A percentile compares a stretch with the other conserved stretches of the same genome.
phyloP scores from a whole-genome alignment of 2,113 vertebrate species.

The Plecotus auritus region DNA sequence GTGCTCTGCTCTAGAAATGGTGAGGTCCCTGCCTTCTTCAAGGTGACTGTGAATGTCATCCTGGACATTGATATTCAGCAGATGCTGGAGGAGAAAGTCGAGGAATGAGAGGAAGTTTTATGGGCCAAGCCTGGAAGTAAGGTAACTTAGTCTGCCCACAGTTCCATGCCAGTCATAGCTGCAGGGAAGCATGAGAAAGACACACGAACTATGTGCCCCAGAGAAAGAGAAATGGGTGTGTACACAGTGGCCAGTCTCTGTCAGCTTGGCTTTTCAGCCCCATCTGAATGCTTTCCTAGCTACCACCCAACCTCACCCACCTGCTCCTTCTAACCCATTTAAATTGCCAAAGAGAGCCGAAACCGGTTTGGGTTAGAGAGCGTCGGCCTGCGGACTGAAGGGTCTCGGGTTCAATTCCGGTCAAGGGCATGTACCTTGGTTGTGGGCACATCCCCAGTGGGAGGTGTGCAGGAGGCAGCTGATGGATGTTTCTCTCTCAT shows the following conservation, averaged over 20 bases:
- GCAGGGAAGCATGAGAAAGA: background rate
- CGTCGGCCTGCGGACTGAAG: too few species aligned
- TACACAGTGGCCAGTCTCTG: background rate
- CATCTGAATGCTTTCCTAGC: background rate
- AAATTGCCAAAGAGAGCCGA: background rate
- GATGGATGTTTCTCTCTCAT: too few species aligned
- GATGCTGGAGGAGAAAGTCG: background rate
- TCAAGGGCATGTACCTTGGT: too few species aligned
- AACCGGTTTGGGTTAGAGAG: too few species aligned
- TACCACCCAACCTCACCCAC: background rate
- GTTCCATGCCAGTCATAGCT: background rate
- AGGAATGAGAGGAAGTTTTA: background rate
- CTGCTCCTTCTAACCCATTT: background rate
- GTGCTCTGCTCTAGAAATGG: background rate
- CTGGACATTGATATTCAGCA: background rate
- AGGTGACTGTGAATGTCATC: background rate
- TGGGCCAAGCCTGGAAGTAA: background rate
- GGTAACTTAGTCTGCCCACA: background rate
- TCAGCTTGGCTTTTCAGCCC: background rate
- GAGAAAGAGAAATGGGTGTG: background rate
- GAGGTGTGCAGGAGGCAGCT: too few species aligned
- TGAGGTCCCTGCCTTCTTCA: background rate
- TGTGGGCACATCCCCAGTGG: too few species aligned
- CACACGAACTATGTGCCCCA: too few species aligned
- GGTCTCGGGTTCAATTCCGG: too few species aligned